Percentiles rank a stretch among this genome's conserved stretches.
Conservation (phyloP, 2,797 vertebrate genomes). For the Gambusia yucatana region DNA sequence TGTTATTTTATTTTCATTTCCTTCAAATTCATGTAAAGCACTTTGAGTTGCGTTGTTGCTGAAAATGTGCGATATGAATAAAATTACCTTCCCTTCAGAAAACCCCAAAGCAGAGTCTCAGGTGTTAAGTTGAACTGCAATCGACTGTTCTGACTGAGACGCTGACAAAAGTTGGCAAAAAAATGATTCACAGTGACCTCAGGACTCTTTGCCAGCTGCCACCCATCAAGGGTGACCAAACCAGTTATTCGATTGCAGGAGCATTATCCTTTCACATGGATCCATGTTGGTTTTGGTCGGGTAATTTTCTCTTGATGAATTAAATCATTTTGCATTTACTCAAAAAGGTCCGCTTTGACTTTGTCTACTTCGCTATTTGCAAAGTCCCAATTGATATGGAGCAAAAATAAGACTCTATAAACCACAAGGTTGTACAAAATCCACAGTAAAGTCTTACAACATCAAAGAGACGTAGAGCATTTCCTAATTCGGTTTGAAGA, state of each 20-base stretch:
- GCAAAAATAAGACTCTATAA: background rate
- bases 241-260: background rate
- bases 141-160: background rate
- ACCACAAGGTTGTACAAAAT: background rate
- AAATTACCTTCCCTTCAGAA: background rate
- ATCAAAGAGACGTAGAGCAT: background rate
- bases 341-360: background rate
- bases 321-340: background rate
- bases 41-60: too few relatives aligned
- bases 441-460: background rate
- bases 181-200: too few relatives aligned
- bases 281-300: background rate
- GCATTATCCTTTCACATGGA: background rate
- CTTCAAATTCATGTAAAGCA: too few relatives aligned
- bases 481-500: background rate
- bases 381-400: background rate
- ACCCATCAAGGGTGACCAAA: background rate
- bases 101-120: background rate
- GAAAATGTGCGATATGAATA: too few relatives aligned
- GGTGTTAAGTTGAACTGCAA: background rate
- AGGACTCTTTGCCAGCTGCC: background rate
- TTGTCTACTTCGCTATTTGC: background rate
- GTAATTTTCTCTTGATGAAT: background rate
- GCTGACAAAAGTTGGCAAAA: background rate
- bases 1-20: too few relatives aligned